Evolutionary conservation across 2,113 vertebrate species (phyloP), one percentile per base, ranked within the genome.

Genomic region (Grammomys surdaster): DNA sequence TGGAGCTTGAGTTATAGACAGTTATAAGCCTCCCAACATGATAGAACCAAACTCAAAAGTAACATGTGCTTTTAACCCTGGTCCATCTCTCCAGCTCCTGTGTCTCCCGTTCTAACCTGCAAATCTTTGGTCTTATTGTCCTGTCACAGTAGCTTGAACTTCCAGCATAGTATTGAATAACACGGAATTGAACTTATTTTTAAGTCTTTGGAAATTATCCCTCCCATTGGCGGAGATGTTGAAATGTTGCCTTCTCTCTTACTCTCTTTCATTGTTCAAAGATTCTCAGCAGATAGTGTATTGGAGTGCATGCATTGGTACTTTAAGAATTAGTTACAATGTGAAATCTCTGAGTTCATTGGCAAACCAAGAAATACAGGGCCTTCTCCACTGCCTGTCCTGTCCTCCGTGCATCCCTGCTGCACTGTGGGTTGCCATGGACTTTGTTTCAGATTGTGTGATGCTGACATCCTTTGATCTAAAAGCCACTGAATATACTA

Each of bases 261-360:
- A 24, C 69, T 56, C 36, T 75, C 82, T 93, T 85, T 85, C 1
- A 84, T n/a, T 73, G 46, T 73, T 77, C 12, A 65, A 63, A 80
- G 43, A 89, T 56, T 43, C 24, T 69, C 67, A 73, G 3, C 28
- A 36, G 19, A 82, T 10, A 95, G 58, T 40, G 48, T 14, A 73
- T 7, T 13, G 40, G 94, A 51, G 88, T 69, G 33, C 33, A 67
- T 36, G 22, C 69, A 31, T 48, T 92, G 56, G 14, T 40, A 91
- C 7, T 76, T 76, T 92, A 80, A 91, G n/a, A 88, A 69, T n/a
- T 88, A 46, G 90, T 60, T 86, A 78, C 73, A 60, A 96, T 95
- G 70, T n/a, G 81, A 94, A 85, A 92, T 19, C 10, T 87, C 9
- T 63, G 22, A 33, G 63, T 10, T 31, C n/a, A 84, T 46, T 51